Conservation (phyloP, 2,888 invertebrate species). For the Limnephilus auricula region DNA sequence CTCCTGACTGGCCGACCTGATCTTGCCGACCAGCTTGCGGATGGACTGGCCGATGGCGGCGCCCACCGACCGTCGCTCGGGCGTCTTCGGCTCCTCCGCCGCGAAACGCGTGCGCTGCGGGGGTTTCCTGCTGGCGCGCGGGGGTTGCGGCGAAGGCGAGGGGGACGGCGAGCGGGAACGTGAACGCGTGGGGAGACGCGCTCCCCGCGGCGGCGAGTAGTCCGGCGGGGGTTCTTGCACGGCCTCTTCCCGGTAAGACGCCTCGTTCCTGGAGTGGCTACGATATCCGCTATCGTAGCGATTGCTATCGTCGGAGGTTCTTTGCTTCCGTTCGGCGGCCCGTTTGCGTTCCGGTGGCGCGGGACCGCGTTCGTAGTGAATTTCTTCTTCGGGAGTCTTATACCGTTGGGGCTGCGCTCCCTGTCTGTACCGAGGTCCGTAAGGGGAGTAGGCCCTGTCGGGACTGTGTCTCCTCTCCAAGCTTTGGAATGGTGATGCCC, state of each 20-base stretch:
- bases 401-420: constrained; percentile 67
- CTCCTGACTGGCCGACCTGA: constrained; percentile 78
- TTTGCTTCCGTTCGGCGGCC: constrained; percentile 77
- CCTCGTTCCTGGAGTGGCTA: constrained; percentile 78
- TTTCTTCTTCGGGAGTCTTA: constrained; percentile 76
- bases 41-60: constrained; percentile 88
- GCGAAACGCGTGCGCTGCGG: constrained; percentile 86
- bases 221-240: constrained; percentile 84
- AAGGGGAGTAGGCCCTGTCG: constrained; percentile 70
- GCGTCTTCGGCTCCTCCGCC: constrained; percentile 71
- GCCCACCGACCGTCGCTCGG: constrained; percentile 76
- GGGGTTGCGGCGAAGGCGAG: constrained; percentile 71
- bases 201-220: constrained; percentile 81
- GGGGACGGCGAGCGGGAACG: constrained; percentile 71
- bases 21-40: constrained; percentile 88
- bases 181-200: constrained; percentile 70
- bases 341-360: constrained; percentile 83
- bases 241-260: constrained; percentile 74
- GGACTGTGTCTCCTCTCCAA: constrained; percentile 71
- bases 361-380: constrained; percentile 74
- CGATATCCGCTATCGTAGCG: constrained; percentile 79
- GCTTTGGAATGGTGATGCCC: constrained; percentile 71
- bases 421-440: constrained; percentile 57
- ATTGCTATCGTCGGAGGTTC: constrained; percentile 74
- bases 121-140: constrained; percentile 75